Percentiles rank a stretch among this genome's conserved stretches.
Conservation (phyloP, 2,113 vertebrate genomes). For the Zosterops pallidus region DNA sequence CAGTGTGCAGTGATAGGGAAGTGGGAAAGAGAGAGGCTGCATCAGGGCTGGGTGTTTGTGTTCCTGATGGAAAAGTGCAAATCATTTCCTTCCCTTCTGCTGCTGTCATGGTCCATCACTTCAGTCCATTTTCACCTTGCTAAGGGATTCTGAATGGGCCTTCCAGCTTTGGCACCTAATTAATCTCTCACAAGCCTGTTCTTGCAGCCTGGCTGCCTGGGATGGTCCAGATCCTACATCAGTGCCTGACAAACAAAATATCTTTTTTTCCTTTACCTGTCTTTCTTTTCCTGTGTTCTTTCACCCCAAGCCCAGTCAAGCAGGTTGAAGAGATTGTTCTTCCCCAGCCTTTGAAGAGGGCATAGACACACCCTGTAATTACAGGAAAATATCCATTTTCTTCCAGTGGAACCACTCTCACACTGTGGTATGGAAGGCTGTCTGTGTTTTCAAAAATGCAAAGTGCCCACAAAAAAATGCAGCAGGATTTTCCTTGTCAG, state of each 20-base stretch:
- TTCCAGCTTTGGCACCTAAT: conserved; percentile 69
- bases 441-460: background rate
- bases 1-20: background rate
- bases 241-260: background rate
- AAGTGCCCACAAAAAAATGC: background rate
- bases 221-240: background rate
- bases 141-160: conserved; percentile 55
- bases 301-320: background rate
- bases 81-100: conserved; percentile 60
- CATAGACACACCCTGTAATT: background rate
- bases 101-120: conserved; percentile 69
- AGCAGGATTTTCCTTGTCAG: background rate
- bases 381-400: background rate
- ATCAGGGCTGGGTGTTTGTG: conserved; percentile 35
- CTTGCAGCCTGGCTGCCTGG: conserved; percentile 46
- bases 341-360: background rate
- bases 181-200: conserved; percentile 69
- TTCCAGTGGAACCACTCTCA: background rate
- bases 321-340: background rate
- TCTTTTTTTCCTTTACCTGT: background rate
- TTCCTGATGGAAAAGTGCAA: conserved; percentile 65
- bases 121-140: conserved; percentile 76
- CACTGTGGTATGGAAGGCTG: background rate
- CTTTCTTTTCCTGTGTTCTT: background rate
- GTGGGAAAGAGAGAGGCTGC: conserved; percentile 1